These are phyloP conservation scores for Megalurothrips usitatus DNA, from an alignment of 2,888 invertebrate species.

Conservation along the genomic window DNA sequence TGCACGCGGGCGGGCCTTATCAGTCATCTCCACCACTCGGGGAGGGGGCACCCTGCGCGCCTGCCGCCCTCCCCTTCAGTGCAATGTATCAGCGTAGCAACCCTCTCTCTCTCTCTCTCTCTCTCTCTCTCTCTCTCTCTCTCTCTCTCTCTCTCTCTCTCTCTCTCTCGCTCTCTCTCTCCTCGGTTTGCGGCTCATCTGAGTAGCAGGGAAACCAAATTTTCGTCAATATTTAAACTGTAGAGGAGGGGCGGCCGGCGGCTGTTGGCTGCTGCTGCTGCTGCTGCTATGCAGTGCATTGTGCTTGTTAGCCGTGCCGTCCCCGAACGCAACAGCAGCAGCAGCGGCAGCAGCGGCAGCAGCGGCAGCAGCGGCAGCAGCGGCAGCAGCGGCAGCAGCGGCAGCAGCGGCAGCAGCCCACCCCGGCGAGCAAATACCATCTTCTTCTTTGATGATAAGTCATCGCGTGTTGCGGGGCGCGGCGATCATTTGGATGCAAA, in stretches of 20 bases:
- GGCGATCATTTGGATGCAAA: conserved; percentile 16
- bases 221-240: conserved; percentile 21
- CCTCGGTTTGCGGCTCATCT: neutral
- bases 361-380: neutral
- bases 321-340: neutral
- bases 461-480: neutral
- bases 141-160: neutral
- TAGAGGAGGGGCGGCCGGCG: neutral
- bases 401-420: neutral
- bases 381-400: neutral
- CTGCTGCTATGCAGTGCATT: neutral
- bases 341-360: too few species aligned
- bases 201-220: neutral
- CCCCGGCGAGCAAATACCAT: conserved; percentile 4
- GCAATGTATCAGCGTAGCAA: neutral
- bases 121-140: neutral
- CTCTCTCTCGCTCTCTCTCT: neutral
- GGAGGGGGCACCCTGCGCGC: neutral
- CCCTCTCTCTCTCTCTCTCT: neutral
- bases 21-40: conserved; percentile 1
- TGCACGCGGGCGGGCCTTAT: neutral
- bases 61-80: neutral
- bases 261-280: too few species aligned
- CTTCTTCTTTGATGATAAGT: conserved; percentile 23
- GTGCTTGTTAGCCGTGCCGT: neutral